Evolutionary conservation across 2,888 invertebrate species (phyloP).

Genomic region (Tuberolachnus salignus): DNA sequence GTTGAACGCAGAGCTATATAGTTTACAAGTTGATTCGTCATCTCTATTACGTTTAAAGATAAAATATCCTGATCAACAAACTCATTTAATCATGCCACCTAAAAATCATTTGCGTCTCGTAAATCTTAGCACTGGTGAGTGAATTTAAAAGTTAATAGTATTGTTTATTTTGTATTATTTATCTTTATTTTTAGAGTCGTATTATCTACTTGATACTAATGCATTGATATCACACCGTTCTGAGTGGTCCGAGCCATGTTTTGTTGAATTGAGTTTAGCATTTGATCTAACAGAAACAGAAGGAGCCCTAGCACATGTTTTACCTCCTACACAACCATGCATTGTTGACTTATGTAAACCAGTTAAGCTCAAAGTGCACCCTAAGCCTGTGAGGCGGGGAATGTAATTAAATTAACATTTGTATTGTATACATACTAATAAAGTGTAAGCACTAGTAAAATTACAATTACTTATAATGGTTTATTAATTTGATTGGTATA

Average conservation of each 20-base stretch:
- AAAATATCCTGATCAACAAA: conserved; percentile 89
- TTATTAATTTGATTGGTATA: conserved; percentile 8
- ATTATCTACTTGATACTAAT: conserved; percentile 77
- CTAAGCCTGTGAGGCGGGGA: conserved; percentile 85
- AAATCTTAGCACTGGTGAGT: conserved; percentile 58
- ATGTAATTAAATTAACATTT: conserved; percentile 64
- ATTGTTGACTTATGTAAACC: conserved; percentile 84
- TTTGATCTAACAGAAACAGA: conserved; percentile 73
- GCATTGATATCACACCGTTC: conserved; percentile 89
- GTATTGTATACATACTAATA: background rate
- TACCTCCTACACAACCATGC: conserved; percentile 66
- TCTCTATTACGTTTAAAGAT: conserved; percentile 80
- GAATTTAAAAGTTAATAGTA: background rate
- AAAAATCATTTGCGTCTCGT: conserved; percentile 77
- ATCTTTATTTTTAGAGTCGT: conserved; percentile 31
- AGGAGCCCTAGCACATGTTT: conserved; percentile 63
- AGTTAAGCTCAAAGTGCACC: conserved; percentile 83
- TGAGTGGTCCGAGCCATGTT: conserved; percentile 85
- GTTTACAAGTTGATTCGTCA: conserved; percentile 71
- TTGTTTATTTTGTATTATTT: background rate
- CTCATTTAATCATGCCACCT: conserved; percentile 81
- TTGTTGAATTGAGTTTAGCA: conserved; percentile 84
- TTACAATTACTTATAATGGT: background rate
- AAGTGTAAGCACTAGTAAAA: background rate
- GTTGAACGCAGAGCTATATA: conserved; percentile 83